Evolutionary conservation across 1,140 invertebrate genomes (phyloP), one percentile per base, ranked within the genome.

Genomic region (Drosophila mayri): DNA sequence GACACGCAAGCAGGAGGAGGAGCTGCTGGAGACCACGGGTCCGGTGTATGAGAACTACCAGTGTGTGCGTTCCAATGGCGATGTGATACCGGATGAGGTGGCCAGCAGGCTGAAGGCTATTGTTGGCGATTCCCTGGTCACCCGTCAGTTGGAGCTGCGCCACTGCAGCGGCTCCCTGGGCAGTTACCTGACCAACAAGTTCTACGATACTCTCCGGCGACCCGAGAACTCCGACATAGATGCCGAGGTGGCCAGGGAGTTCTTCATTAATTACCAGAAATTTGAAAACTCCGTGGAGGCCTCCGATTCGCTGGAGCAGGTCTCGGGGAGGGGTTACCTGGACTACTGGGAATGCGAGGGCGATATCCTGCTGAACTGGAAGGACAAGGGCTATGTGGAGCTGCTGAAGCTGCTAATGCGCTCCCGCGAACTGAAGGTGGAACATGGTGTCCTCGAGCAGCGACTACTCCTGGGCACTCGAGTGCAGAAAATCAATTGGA

Each of bases 291-390:
- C 94, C 12, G 92, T 94, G 49, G 94, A 96, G 85, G 94, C 94
- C 14, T 94, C 94, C 11, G 94, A 95, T 80, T 92, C 92, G 16
- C 95, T 95, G 93, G 94, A 93, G 73, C 93, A 96, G 52, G 92
- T 95, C 9, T 95, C 95, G 25, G 94, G 94, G 0, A 93, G 88
- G 60, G 94, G 94, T 38, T 93, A 94, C 37, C 49, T 83, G 3
- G 93, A 95, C 40, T 96, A 95, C 80, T 92, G 93, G 93, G 93
- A 93, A 20, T 95, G 95, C 81, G 93, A 94, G 60, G 95, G 95
- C n/a, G 93, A 96, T 91, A 83, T 79, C 46, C 60, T 94, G n/a
- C 90, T 95, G 0, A 94, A 94, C 83, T 96, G 95, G 95, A 95
- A 95, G 81, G 91, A 93, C 18, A 93, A 93, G 67, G 95, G 95